Conservation (phyloP, 2,797 vertebrate genomes). For the Bradypodion pumilum region DNA sequence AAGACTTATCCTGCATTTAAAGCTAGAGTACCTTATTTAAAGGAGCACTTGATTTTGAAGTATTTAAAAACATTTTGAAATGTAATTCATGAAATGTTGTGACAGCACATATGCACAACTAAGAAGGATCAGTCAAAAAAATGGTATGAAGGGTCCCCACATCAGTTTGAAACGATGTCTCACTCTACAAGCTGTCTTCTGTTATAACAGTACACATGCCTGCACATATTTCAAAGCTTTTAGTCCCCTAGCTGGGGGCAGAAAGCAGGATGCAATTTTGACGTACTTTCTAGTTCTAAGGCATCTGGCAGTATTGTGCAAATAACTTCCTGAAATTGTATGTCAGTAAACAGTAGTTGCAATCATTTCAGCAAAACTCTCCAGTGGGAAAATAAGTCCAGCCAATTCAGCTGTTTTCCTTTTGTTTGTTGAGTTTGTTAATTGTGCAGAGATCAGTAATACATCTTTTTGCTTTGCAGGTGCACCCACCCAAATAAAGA, state of each 20-base stretch:
- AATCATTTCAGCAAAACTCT: background rate
- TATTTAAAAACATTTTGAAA: too few species aligned
- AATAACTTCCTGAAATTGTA: background rate
- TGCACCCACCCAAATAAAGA: too few species aligned
- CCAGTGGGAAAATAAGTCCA: background rate
- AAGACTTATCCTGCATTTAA: background rate
- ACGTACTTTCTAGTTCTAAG: background rate
- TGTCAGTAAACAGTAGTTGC: background rate
- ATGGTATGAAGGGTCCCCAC: too few species aligned
- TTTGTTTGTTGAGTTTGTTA: too few species aligned
- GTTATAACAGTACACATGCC: too few species aligned
- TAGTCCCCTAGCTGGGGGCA: background rate
- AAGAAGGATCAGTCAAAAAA: too few species aligned
- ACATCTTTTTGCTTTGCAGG: too few species aligned
- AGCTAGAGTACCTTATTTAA: too few species aligned
- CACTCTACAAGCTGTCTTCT: too few species aligned
- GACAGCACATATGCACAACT: background rate
- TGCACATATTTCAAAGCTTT: background rate
- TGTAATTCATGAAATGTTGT: background rate
- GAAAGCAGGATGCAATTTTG: background rate
- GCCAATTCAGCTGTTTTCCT: background rate
- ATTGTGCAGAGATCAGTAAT: too few species aligned
- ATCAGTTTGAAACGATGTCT: too few species aligned
- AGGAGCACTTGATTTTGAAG: too few species aligned
- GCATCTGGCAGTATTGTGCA: background rate